A percentile compares a stretch with the other conserved stretches of the same genome.
Evolutionary conservation across 2,113 vertebrate species (phyloP).

Genomic region (Syngnathus floridae): DNA sequence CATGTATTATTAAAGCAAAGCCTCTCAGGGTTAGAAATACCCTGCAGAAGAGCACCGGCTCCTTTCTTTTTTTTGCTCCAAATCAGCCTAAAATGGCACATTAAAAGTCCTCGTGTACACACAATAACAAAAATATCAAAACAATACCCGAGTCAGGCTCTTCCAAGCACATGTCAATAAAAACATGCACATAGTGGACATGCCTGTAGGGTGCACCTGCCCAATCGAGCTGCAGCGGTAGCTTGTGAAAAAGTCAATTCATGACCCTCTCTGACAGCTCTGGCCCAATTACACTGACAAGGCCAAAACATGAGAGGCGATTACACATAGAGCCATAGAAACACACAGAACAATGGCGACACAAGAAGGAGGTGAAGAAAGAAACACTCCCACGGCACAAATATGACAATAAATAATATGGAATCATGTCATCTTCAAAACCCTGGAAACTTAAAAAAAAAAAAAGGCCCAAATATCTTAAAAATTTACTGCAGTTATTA

Average conservation of each 20-base stretch:
- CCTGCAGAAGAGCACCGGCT: constrained; percentile 35
- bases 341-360: constrained; percentile 48
- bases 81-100: constrained; percentile 18
- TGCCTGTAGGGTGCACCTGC: constrained; percentile 34
- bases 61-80: constrained; percentile 23
- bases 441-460: not conserved
- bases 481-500: constrained; percentile 41
- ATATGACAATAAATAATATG: not conserved
- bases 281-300: constrained; percentile 68
- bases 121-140: not conserved
- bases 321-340: constrained; percentile 26
- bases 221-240: constrained; percentile 31
- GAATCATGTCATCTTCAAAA: not conserved
- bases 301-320: constrained; percentile 59
- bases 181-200: constrained; percentile 16
- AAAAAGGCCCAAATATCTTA: constrained; percentile 13
- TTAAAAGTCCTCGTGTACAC: not conserved
- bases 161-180: not conserved
- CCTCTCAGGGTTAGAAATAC: constrained; percentile 64
- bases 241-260: constrained; percentile 48
- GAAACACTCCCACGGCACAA: constrained; percentile 28
- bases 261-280: constrained; percentile 57
- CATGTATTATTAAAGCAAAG: constrained; percentile 59
- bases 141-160: not conserved
- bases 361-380: constrained; percentile 15